Conservation (phyloP, 1,140 invertebrate genomes). For the Eubasilissa regina region DNA sequence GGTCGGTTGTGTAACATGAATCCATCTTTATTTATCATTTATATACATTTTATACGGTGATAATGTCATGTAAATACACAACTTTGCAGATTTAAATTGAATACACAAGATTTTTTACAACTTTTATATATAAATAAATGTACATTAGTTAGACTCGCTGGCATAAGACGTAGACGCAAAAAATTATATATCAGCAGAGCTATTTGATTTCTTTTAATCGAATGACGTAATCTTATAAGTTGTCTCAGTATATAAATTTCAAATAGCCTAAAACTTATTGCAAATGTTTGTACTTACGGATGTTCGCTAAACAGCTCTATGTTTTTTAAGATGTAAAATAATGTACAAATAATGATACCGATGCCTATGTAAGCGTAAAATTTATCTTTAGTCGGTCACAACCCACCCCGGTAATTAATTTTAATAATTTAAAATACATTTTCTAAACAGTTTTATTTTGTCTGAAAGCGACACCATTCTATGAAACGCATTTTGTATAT, state of each 20-base stretch:
- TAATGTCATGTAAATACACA: conserved; percentile 7
- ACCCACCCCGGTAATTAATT: not conserved
- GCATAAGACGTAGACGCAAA: too few relatives aligned
- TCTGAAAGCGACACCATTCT: too few relatives aligned
- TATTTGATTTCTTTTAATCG: too few relatives aligned
- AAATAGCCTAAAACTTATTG: too few relatives aligned
- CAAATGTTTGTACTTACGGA: conserved; percentile 5
- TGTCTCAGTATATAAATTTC: too few relatives aligned
- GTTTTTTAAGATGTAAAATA: conserved; percentile 35
- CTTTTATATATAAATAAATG: conserved; percentile 5
- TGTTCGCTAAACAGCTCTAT: not conserved
- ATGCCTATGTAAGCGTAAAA: conserved; percentile 32
- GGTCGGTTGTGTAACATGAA: not conserved
- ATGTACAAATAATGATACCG: conserved; percentile 32
- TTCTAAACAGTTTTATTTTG: conserved; percentile 20
- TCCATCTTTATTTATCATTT: conserved; percentile 14
- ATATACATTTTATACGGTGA: conserved; percentile 1
- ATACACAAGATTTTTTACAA: not conserved
- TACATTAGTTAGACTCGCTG: conserved; percentile 5
- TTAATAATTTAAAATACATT: conserved; percentile 24
- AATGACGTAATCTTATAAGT: too few relatives aligned
- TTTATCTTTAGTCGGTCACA: conserved; percentile 2
- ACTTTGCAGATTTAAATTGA: not conserved
- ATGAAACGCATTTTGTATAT: too few relatives aligned
- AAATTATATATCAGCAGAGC: too few relatives aligned